Conservation (phyloP, 2,113 vertebrate genomes). For the Pollimyrus isidori region DNA sequence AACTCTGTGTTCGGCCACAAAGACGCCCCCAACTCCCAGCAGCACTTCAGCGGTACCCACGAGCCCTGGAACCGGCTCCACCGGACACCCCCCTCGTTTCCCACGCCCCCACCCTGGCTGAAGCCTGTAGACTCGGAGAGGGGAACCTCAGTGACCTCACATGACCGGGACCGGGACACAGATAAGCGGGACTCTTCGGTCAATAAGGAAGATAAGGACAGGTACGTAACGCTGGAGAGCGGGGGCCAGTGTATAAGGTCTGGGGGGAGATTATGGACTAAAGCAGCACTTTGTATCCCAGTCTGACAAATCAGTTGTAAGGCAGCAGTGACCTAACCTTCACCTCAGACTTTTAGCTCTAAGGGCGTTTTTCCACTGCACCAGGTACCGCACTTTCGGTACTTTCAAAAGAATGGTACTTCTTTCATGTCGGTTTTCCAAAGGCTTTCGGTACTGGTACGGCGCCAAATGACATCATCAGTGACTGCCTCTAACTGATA, state of each 20-base stretch:
- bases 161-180: slow-evolving; percentile 76
- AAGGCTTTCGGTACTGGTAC: no score
- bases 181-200: slow-evolving; percentile 84
- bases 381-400: no score
- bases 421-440: no score
- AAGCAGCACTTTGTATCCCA: background rate
- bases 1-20: slow-evolving; percentile 95
- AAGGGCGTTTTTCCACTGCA: background rate
- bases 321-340: background rate
- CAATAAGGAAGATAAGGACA: slow-evolving; percentile 95
- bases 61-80: slow-evolving; percentile 98
- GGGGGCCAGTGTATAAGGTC: background rate
- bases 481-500: no score
- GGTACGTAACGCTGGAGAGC: slow-evolving; percentile 59
- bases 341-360: background rate
- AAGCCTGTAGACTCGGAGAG: slow-evolving; percentile 91
- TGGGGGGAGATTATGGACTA: background rate
- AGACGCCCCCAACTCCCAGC: slow-evolving; percentile 83
- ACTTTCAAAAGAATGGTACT: no score
- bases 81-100: slow-evolving; percentile 94
- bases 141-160: slow-evolving; percentile 82
- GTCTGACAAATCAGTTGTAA: background rate
- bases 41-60: slow-evolving; percentile 84
- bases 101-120: slow-evolving; percentile 94
- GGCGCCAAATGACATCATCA: no score